A percentile compares a stretch with the other conserved stretches of the same genome.
phyloP scores from a whole-genome alignment of 2,113 vertebrate genomes.

The Xenopus laevis region DNA sequence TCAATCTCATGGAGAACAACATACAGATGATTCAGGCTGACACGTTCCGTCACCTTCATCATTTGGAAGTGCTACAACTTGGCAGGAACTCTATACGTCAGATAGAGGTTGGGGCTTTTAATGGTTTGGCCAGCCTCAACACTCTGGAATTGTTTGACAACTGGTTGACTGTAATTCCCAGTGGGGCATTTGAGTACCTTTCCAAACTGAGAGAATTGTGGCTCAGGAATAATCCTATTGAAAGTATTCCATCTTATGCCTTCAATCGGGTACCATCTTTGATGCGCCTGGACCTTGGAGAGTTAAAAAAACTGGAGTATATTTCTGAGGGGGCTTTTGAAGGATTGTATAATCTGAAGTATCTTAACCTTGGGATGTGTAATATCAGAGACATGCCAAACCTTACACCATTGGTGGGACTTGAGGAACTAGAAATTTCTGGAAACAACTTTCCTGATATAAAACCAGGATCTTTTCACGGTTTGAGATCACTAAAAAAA shows the following conservation, averaged over 20 bases:
- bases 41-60: conserved; percentile 91
- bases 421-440: conserved; percentile 97
- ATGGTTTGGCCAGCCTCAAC: conserved; percentile 93
- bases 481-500: conserved; percentile 88
- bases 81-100: conserved; percentile 94
- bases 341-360: conserved; percentile 93
- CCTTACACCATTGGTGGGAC: conserved; percentile 81
- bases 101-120: conserved; percentile 97
- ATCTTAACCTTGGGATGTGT: conserved; percentile 96
- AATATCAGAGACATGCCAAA: conserved; percentile 92
- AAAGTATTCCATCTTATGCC: conserved; percentile 95
- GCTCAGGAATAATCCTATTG: conserved; percentile 96
- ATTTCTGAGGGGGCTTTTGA: conserved; percentile 96
- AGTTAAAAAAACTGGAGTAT: conserved; percentile 92
- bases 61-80: conserved; percentile 94
- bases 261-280: conserved; percentile 97
- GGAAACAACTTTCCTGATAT: conserved; percentile 92
- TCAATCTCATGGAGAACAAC: conserved; percentile 98
- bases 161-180: conserved; percentile 93
- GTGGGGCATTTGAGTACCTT: conserved; percentile 95
- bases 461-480: conserved; percentile 85
- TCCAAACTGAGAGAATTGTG: conserved; percentile 95
- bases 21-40: conserved; percentile 95
- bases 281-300: conserved; percentile 92
- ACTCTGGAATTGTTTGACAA: conserved; percentile 97